Evolutionary conservation across 2,888 invertebrate species (phyloP).

Genomic region (Calameuta idolon): DNA sequence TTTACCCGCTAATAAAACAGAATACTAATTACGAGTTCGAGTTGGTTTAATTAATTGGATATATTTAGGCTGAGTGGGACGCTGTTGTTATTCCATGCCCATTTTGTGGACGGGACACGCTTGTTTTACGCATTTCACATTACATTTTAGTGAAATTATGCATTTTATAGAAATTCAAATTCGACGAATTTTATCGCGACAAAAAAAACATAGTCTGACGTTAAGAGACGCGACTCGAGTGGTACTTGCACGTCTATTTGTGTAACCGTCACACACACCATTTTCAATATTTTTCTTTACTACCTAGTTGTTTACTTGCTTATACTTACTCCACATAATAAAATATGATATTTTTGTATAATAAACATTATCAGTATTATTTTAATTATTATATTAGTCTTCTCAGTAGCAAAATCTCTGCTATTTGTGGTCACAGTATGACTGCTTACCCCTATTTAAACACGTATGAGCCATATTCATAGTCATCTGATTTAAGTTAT

Average conservation of each 20-base stretch:
- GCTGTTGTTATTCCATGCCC: not conserved
- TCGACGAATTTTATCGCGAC: not conserved
- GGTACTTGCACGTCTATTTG: conserved; percentile 39
- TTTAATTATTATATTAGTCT: conserved; percentile 61
- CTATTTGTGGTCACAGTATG: conserved; percentile 46
- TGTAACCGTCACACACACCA: conserved; percentile 46
- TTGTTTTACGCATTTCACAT: not conserved
- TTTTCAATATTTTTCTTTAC: conserved; percentile 41
- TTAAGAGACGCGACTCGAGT: conserved; percentile 24
- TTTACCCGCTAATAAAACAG: not conserved
- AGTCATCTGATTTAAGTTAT: conserved; percentile 7
- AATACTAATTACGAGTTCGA: not conserved
- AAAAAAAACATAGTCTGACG: not conserved
- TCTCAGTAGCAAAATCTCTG: conserved; percentile 57
- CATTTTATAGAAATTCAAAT: not conserved
- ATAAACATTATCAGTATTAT: conserved; percentile 60
- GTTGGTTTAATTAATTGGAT: not conserved
- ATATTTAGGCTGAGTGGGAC: conserved; percentile 1
- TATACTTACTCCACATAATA: conserved; percentile 62
- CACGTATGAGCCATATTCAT: conserved; percentile 38
- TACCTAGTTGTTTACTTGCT: conserved; percentile 54
- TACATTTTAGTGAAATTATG: not conserved
- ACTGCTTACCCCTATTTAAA: conserved; percentile 45
- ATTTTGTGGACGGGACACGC: not conserved
- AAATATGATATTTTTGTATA: conserved; percentile 61